Conservation (phyloP, 2,797 vertebrate species). For the Diplodus puntazzo region DNA sequence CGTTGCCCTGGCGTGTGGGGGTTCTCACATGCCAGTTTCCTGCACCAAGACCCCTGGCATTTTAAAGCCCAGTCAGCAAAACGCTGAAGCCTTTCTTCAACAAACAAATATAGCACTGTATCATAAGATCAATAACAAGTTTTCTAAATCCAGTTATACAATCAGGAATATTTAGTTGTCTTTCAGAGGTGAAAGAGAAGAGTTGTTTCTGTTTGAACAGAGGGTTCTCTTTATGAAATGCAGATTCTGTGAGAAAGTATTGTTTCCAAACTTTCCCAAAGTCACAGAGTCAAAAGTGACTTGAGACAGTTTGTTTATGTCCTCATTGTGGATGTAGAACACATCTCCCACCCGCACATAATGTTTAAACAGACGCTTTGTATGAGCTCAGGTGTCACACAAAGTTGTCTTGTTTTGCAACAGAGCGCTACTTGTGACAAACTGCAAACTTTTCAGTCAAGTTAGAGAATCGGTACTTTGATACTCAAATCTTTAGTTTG, state of each 20-base stretch:
- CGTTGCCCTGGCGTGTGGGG: neutral
- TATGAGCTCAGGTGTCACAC: conserved; percentile 71
- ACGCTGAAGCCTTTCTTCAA: conserved; percentile 21
- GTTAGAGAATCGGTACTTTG: conserved; percentile 74
- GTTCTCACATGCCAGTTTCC: neutral
- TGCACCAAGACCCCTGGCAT: conserved; percentile 19
- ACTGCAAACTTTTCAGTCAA: conserved; percentile 72
- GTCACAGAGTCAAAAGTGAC: conserved; percentile 42
- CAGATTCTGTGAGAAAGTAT: conserved; percentile 26
- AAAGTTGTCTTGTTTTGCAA: conserved; percentile 68
- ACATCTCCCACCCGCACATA: conserved; percentile 36
- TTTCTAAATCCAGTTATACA: conserved; percentile 28
- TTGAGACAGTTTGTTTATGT: conserved; percentile 54
- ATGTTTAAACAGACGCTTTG: conserved; percentile 50
- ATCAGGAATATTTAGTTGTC: conserved; percentile 16
- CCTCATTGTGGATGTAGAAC: conserved; percentile 63
- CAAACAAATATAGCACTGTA: conserved; percentile 39
- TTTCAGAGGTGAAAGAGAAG: conserved; percentile 38
- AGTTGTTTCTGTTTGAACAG: conserved; percentile 1
- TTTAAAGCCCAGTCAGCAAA: conserved; percentile 42
- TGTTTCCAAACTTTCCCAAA: conserved; percentile 35
- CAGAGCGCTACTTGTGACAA: conserved; percentile 73
- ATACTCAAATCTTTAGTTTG: conserved; percentile 48
- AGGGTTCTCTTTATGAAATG: conserved; percentile 30
- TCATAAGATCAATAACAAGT: conserved; percentile 34